Percentiles rank a stretch among this genome's conserved stretches.
phyloP scores from a whole-genome alignment of 2,113 vertebrate species.

The Misgurnus anguillicaudatus region DNA sequence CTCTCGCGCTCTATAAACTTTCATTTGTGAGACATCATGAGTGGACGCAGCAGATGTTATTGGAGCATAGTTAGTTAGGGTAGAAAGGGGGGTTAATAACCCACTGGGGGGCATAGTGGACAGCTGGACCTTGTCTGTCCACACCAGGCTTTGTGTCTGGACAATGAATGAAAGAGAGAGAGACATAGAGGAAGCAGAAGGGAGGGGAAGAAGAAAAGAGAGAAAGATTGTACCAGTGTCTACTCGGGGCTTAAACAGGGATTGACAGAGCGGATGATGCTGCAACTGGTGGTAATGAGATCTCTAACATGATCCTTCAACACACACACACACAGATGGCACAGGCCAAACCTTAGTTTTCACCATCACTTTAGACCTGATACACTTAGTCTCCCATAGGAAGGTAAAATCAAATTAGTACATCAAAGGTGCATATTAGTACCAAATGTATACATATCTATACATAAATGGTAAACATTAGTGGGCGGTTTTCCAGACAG shows the following conservation, averaged over 20 bases:
- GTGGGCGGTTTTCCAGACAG: too few relatives aligned
- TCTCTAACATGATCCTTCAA: conserved; percentile 16
- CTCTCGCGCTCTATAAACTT: conserved; percentile 11
- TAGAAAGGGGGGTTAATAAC: conserved; percentile 10
- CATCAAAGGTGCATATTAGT: too few relatives aligned
- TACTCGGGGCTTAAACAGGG: conserved; percentile 26
- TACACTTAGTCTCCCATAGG: conserved; percentile 21
- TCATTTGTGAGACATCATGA: conserved; percentile 36
- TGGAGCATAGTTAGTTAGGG: conserved; percentile 3
- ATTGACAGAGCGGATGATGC: conserved; percentile 31
- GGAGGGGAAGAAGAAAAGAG: conserved; percentile 33
- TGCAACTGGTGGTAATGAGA: conserved; percentile 37
- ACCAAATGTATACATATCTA: too few relatives aligned
- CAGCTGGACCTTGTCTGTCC: conserved; percentile 61
- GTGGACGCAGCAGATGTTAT: conserved; percentile 59
- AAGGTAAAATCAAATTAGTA: too few relatives aligned
- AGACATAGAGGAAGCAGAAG: conserved; percentile 45
- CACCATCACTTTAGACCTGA: conserved; percentile 2
- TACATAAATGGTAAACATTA: too few relatives aligned
- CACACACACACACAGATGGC: conserved; percentile 16
- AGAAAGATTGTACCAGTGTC: conserved; percentile 9
- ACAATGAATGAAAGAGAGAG: conserved; percentile 28
- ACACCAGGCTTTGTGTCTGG: conserved; percentile 53
- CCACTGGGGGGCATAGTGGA: conserved; percentile 37
- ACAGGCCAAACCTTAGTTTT: neutral